Evolutionary conservation across 30 jellyfish, hydroid and myxozoan species (phyloP).

Genomic region (Chrysaora quinquecirrha): DNA sequence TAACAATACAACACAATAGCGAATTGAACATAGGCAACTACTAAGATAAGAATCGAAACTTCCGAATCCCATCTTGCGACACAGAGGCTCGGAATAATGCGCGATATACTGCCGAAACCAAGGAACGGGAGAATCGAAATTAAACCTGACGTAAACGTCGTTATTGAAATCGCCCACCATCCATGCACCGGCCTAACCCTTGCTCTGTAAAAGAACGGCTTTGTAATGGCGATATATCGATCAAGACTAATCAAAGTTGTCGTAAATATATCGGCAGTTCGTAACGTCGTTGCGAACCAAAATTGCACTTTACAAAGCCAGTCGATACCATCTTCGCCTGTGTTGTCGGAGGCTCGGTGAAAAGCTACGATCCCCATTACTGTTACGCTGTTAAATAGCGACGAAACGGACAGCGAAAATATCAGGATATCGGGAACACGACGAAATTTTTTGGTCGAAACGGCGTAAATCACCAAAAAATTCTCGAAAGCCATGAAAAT

Average conservation of each 20-base stretch:
- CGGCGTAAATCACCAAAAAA: conserved; percentile 44
- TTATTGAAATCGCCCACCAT: not conserved
- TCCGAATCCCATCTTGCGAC: conserved; percentile 55
- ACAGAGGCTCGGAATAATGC: conserved; percentile 33
- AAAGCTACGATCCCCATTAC: conserved; percentile 17
- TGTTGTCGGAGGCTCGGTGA: conserved; percentile 33
- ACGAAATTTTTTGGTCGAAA: conserved; percentile 13
- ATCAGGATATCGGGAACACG: conserved; percentile 51
- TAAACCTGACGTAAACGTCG: conserved; percentile 20
- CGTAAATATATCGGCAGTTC: conserved; percentile 30
- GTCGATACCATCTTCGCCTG: conserved; percentile 24
- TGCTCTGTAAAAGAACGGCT: conserved; percentile 47
- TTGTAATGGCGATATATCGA: conserved; percentile 48
- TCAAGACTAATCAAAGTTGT: conserved; percentile 61
- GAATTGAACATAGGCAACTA: conserved; percentile 73
- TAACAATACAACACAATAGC: conserved; percentile 68
- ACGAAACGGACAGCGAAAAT: conserved; percentile 36
- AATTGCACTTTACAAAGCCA: conserved; percentile 29
- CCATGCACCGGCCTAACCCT: conserved; percentile 42
- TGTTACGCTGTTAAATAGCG: conserved; percentile 21
- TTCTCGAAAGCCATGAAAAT: conserved; percentile 42
- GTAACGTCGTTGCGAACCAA: conserved; percentile 52
- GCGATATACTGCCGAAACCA: conserved; percentile 62
- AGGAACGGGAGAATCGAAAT: conserved; percentile 44
- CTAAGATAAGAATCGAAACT: conserved; percentile 38